Percentiles rank a stretch among this genome's conserved stretches.
Conservation (phyloP, 2,797 vertebrate genomes). For the Myotis findleyi region DNA sequence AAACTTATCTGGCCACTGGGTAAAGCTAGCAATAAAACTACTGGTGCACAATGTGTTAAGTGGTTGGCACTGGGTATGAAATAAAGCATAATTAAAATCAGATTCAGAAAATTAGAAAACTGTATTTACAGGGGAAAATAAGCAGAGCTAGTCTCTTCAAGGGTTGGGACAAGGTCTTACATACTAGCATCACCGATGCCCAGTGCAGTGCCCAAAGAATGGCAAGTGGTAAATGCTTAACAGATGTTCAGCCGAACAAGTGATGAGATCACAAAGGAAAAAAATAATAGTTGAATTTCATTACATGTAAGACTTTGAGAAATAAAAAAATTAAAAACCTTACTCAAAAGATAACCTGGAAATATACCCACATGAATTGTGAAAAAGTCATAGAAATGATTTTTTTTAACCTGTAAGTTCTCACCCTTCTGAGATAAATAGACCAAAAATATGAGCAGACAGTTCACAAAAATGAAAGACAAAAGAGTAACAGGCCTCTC, state of each 20-base stretch:
- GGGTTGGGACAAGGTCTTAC: neutral
- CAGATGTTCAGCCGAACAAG: neutral
- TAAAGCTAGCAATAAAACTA: too few relatives aligned
- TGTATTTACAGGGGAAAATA: neutral
- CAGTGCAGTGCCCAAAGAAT: neutral
- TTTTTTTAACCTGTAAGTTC: neutral
- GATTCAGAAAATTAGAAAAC: slow-evolving; percentile 23
- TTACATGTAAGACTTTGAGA: neutral
- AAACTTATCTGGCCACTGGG: too few relatives aligned
- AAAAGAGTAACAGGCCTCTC: neutral
- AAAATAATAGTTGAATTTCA: neutral
- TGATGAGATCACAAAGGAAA: neutral
- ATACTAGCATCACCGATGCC: neutral
- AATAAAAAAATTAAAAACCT: neutral
- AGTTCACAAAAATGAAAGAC: slow-evolving; percentile 40
- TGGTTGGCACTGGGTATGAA: neutral
- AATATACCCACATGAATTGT: neutral
- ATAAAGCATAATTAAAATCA: slow-evolving; percentile 43
- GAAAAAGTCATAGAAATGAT: neutral
- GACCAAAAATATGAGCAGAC: neutral
- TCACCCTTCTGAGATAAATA: neutral
- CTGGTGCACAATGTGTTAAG: neutral
- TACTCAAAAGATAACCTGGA: neutral
- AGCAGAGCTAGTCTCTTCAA: neutral
- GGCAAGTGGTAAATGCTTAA: neutral